These are phyloP conservation scores for Sinosuthora webbiana DNA, from an alignment of 2,113 vertebrate species.

Conservation along the genomic window DNA sequence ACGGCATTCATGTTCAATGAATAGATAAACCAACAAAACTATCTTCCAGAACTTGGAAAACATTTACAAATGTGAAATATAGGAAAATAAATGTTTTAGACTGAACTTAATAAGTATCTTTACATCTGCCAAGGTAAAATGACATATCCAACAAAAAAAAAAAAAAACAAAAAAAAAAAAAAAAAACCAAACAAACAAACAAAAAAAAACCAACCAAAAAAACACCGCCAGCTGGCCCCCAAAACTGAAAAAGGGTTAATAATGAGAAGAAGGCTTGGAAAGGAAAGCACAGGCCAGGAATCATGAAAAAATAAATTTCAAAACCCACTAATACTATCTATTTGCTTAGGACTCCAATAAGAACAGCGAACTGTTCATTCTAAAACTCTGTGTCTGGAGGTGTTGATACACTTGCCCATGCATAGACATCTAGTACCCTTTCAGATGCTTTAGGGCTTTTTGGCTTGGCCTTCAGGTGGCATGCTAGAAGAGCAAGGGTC, in stretches of 20 bases:
- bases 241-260: not conserved
- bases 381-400: not conserved
- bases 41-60: not conserved
- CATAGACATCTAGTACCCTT: not conserved
- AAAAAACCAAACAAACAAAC: not conserved
- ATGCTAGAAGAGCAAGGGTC: not conserved
- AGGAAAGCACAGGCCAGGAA: not conserved
- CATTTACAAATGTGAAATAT: not conserved
- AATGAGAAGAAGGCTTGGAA: not conserved
- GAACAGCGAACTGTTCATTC: accelerated
- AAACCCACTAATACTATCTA: not conserved
- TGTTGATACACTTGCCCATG: not conserved
- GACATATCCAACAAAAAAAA: not conserved
- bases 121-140: not conserved
- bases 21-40: not conserved
- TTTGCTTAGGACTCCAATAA: not conserved
- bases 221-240: too few relatives aligned
- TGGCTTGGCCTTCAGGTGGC: not conserved
- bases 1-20: not conserved
- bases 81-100: not conserved
- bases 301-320: accelerated
- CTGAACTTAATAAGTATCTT: not conserved
- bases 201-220: not conserved
- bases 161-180: too few relatives aligned
- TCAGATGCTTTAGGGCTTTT: not conserved